Evolutionary conservation across 2,797 vertebrate genomes (phyloP), one percentile per base, ranked within the genome.

Genomic region (Tragelaphus eurycerus): DNA sequence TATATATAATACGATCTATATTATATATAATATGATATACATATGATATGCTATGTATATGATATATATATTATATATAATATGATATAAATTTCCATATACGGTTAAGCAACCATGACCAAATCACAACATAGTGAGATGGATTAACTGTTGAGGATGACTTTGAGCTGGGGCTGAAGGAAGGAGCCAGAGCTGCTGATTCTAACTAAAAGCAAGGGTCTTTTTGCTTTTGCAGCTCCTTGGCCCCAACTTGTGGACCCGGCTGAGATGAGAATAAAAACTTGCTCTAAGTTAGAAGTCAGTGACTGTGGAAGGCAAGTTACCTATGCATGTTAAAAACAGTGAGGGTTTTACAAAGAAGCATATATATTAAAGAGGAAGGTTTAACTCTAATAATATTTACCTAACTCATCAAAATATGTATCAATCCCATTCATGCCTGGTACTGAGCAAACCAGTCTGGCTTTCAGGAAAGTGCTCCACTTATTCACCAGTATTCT

Each of bases 331-430:
- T 59, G 38, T n/a, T 62, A 34, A 48, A 34, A 38, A 89, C 1
- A 55, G 21, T 14, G 34, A 86, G 4, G 52, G 25, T 7, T 78
- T 59, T 4, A 48, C 21, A 82, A 48, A 48, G 46, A 48, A 48
- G 48, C 48, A 48, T 48, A 27, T 2, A 14, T 4, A 57, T 21
- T 54, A 34, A 59, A 86, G 25, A 57, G 25, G 59, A 62, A 62
- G 50, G 38, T 79, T 95, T 86, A 9, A 78, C 94, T n/a, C 10
- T 4, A 43, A 86, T 8, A 46, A 95, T 89, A 83, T 95, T 99
- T 99, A 99, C 99, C 99, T 21, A 99, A 99, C 95, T 99, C 99
- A 98, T 99, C 99, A 98, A 99, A 99, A 98, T 99, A 99, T 0
- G 99, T 99, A 97, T 99, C 99, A 52, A 99, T 99, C 97, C 99